Base-by-base conservation (phyloP, 2,888 invertebrate species). In the Sminthurides aquaticus region DNA sequence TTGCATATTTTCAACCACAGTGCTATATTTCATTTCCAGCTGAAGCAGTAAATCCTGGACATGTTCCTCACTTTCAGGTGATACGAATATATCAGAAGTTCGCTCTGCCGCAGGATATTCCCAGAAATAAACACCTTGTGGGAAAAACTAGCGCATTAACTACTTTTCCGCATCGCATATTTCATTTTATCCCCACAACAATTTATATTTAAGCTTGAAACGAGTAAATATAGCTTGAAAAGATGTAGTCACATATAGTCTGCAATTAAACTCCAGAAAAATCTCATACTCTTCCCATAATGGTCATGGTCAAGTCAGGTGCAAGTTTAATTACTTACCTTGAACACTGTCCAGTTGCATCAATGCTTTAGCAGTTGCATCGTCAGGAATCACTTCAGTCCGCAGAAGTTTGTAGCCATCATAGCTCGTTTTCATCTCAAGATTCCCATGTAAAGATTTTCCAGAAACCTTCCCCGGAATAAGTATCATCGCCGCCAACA, bases 1-100 rank as follows among this genome's bases (percentile, higher is more conserved):
- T 61, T 78, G 76, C 18, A 79, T 78, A 69, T 79, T 78, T 18
- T 75, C 71, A 56, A 78, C 76, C 48, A 76, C 74, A n/a, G 75
- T 65, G 5, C 65, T 70, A 64, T 73, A 69, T 25, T 62, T 59
- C 3, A 75, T 62, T 3, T 69, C 69, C 2, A 71, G 64, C 43
- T 68, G 60, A 8, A 57, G 63, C 18, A 75, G 61, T 1, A 70
- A 60, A 27, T 64, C 60, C 52, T 65, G 52, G 0, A 75, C 69
- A 3, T 67, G 57, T 0, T 29, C 25, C 5, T 71, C 29, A 15
- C 67, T 65, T 5, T 68, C 62, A 0, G 74, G 72, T 0, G 74
- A 71, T 2, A 71, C 70, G 54, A 75, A 66, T 22, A 75, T 73
- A 58, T 75, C 75, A 3, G 72, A 56, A 2, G 70, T 64, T 24